Conservation (phyloP, 2,888 invertebrate genomes). For the Oasisia sp. region DNA sequence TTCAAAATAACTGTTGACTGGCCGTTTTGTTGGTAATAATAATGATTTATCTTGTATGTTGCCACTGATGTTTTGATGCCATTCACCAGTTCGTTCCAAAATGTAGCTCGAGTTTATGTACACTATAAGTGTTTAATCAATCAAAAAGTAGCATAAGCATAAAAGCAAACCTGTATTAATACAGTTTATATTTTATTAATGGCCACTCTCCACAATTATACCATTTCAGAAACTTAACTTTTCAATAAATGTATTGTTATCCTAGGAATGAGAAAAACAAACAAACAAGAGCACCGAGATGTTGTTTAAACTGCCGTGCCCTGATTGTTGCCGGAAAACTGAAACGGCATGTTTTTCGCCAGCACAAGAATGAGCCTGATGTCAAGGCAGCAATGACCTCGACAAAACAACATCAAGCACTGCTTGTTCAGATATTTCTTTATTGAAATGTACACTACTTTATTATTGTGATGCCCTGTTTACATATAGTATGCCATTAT, state of each 20-base stretch:
- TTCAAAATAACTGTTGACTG: too few relatives aligned
- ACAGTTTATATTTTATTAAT: too few relatives aligned
- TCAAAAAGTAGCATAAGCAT: too few relatives aligned
- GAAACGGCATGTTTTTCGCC: not conserved
- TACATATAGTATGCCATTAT: not conserved
- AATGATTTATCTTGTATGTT: too few relatives aligned
- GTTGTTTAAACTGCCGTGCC: not conserved
- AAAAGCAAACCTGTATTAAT: too few relatives aligned
- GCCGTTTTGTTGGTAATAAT: too few relatives aligned
- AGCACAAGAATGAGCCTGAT: not conserved
- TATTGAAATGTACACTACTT: not conserved
- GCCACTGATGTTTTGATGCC: not conserved
- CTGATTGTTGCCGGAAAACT: not conserved
- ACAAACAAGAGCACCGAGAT: not conserved
- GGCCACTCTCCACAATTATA: not conserved
- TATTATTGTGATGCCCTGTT: not conserved
- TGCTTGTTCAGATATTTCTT: not conserved
- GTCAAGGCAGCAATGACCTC: not conserved
- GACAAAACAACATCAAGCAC: not conserved
- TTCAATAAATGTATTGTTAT: not conserved
- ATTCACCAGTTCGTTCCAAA: not conserved
- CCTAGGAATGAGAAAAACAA: not conserved
- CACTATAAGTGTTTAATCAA: not conserved
- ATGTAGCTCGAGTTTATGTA: not conserved
- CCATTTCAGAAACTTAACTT: not conserved